Evolutionary conservation across 2,113 vertebrate genomes (phyloP).

Genomic region (Phocoena sinus): DNA sequence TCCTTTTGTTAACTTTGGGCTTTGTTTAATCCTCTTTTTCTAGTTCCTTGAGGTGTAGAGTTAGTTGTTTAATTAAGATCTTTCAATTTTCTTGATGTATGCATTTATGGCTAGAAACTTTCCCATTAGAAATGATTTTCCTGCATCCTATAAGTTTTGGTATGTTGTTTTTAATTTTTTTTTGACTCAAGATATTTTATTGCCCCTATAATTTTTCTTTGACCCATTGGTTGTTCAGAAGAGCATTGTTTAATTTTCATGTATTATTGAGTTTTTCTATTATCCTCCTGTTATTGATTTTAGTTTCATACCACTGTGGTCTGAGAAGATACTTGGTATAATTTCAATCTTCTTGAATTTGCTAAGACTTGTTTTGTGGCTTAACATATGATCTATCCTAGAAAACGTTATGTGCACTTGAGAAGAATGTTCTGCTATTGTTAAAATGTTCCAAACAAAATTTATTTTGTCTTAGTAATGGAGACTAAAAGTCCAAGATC

Average conservation of each 20-base stretch:
- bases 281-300: neutral
- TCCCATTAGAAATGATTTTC: neutral
- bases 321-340: neutral
- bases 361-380: neutral
- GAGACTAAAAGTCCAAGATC: neutral
- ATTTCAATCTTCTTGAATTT: neutral
- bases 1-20: neutral
- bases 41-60: neutral
- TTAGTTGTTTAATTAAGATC: neutral
- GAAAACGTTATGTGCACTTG: neutral
- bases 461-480: neutral
- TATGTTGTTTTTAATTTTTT: neutral
- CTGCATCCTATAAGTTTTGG: neutral
- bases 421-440: neutral
- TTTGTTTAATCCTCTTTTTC: neutral
- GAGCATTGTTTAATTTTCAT: neutral
- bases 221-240: neutral
- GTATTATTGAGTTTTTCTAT: neutral
- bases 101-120: neutral
- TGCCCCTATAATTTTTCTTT: neutral
- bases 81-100: neutral
- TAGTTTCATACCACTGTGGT: neutral
- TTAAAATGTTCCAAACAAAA: neutral
- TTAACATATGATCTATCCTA: neutral
- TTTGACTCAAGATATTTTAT: neutral